Base-by-base conservation (phyloP, 2,888 invertebrate species). In the Latrodectus elegans region DNA sequence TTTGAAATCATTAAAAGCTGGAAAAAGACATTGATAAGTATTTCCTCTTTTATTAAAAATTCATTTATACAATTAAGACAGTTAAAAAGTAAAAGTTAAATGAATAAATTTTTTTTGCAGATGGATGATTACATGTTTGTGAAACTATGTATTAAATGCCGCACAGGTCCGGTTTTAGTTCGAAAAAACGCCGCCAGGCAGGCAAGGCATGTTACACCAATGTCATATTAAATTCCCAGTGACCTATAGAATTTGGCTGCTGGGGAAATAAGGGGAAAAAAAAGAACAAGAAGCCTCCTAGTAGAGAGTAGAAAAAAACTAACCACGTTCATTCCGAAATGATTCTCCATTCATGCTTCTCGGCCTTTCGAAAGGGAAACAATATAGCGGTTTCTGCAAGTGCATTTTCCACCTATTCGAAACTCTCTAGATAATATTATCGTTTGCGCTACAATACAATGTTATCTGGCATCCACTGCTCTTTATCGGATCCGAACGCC, bases 401-500 rank as follows among this genome's bases (percentile, higher is more conserved):
- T 15, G 15, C 60, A 10, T 10, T 55, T 10, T 55, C 55, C 14
- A n/a, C n/a, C 14, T 10, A 60, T 60, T 60, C 60, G 49, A 52
- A 76, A 76, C 65, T 49, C 67, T 22, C 15, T 52, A 65, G 77
- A 77, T 77, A 77, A 68, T 77, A 77, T 65, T 75, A 77, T 77
- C 77, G 68, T 77, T 68, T 53, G 77, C 53, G 68, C n/a, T 60
- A 60, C 67, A 68, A 77, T 17, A 77, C 68, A 77, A 77, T 77
- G 80, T 80, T 80, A 80, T 80, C 80, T 80, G 17, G 11, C 22
- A 17, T 53, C 17, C 38, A 49, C 12, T 51, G 64, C 8, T 49
- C 49, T 17, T 60, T 73, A 80, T 73, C 80, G 71, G 72, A 71
- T 60, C 79, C 71, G 53, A 14, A 22, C 17, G n/a, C 64, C 49